These are phyloP conservation scores for Hoplostethus atlanticus DNA, from an alignment of 2,797 vertebrate species.

Conservation along the genomic window DNA sequence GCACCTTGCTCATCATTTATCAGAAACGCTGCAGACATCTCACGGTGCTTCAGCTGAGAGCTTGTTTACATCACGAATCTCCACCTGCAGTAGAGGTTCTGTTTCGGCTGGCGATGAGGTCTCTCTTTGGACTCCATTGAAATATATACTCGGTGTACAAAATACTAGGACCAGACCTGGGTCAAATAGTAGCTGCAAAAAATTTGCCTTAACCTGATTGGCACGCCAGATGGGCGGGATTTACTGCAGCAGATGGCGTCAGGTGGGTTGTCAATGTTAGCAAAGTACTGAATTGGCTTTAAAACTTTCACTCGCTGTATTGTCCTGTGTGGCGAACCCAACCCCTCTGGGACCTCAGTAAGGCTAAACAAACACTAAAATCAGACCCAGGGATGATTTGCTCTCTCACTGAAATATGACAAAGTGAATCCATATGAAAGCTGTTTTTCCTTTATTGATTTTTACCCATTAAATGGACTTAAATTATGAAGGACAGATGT, in stretches of 20 bases:
- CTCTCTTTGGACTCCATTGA: background rate
- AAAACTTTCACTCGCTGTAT: no score
- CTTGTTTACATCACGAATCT: background rate
- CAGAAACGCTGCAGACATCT: background rate
- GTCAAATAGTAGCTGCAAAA: background rate
- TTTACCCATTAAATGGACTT: no score
- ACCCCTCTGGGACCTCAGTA: no score
- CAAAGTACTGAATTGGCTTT: no score
- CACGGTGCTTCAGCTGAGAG: background rate
- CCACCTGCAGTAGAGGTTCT: background rate
- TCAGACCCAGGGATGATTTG: no score
- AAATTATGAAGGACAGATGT: no score
- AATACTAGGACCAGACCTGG: background rate
- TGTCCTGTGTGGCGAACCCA: no score
- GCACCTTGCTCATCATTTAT: slow-evolving; percentile 1
- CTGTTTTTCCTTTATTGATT: no score
- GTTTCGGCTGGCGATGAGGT: background rate
- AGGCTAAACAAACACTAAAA: no score
- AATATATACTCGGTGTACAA: background rate
- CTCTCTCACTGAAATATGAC: no score
- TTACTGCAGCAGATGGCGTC: background rate
- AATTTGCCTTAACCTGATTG: background rate
- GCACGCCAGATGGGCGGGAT: background rate
- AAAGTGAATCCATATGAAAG: no score
- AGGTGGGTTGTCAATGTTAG: background rate